These are phyloP conservation scores for Drosophila picticornis DNA, from an alignment of 2,888 invertebrate genomes.

Conservation along the genomic window DNA sequence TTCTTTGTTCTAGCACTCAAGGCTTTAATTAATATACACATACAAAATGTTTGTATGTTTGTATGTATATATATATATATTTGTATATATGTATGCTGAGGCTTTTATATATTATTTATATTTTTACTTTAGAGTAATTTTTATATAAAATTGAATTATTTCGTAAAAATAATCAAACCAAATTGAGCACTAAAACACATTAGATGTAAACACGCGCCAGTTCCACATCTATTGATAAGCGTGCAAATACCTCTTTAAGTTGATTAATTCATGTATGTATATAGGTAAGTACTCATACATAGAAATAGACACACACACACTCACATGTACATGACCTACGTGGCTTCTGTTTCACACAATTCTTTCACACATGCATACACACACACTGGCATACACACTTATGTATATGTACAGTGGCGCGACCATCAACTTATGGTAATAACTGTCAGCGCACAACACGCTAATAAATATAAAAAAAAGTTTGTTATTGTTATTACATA, in stretches of 20 bases:
- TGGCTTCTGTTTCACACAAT: constrained; percentile 9
- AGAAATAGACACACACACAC: neutral
- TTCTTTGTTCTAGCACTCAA: constrained; percentile 1
- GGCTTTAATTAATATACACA: neutral
- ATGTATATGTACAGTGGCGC: constrained; percentile 34
- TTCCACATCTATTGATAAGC: constrained; percentile 61
- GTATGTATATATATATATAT: neutral
- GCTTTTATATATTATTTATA: neutral
- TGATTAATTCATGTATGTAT: constrained; percentile 39
- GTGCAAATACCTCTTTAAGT: constrained; percentile 54
- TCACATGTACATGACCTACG: constrained; percentile 3
- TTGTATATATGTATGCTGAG: neutral
- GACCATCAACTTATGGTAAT: constrained; percentile 58
- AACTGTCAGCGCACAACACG: constrained; percentile 27
- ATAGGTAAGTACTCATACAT: neutral
- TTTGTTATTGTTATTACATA: constrained; percentile 38
- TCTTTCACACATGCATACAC: constrained; percentile 1
- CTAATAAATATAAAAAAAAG: constrained; percentile 7
- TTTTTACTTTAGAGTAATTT: constrained; percentile 24
- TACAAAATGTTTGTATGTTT: neutral
- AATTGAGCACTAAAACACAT: constrained; percentile 40
- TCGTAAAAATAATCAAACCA: constrained; percentile 20
- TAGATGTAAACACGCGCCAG: constrained; percentile 69
- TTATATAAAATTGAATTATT: constrained; percentile 17
- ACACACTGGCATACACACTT: neutral